Percentiles rank a stretch among this genome's conserved stretches.
Conservation (phyloP, 2,888 invertebrate genomes). For the Troides oblongomaculatus region DNA sequence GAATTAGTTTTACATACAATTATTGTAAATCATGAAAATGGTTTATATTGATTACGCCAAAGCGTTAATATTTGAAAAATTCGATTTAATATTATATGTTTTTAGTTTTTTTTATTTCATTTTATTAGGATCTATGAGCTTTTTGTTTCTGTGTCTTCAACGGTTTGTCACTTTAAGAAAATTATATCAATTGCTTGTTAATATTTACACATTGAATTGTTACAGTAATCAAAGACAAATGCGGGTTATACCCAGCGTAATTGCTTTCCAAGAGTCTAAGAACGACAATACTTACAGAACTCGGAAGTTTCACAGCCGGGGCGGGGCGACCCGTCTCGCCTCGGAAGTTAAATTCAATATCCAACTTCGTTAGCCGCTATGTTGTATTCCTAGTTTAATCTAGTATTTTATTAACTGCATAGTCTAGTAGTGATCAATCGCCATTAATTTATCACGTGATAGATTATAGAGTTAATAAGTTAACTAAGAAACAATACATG, state of each 20-base stretch:
- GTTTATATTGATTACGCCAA: too few species aligned
- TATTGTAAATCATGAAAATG: too few species aligned
- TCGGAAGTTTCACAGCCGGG: constrained; percentile 21
- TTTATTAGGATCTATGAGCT: too few species aligned
- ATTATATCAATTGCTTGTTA: too few species aligned
- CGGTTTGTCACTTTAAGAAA: too few species aligned
- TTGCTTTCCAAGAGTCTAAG: constrained; percentile 22
- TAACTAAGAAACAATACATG: background rate
- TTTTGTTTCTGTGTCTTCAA: too few species aligned
- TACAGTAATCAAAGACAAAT: constrained; percentile 17
- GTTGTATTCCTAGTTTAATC: constrained; percentile 1
- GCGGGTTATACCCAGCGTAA: constrained; percentile 14
- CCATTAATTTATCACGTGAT: background rate
- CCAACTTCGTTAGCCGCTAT: constrained; percentile 10
- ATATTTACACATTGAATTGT: background rate
- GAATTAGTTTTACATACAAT: too few species aligned
- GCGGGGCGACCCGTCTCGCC: constrained; percentile 13
- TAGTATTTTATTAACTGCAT: background rate
- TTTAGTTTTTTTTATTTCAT: too few species aligned
- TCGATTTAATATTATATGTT: too few species aligned
- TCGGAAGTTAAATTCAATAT: constrained; percentile 23
- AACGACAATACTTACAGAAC: constrained; percentile 21
- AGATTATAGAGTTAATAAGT: background rate
- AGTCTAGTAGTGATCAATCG: background rate
- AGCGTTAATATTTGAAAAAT: too few species aligned